Base-by-base conservation (phyloP, 2,113 vertebrate genomes). In the Scortum barcoo region DNA sequence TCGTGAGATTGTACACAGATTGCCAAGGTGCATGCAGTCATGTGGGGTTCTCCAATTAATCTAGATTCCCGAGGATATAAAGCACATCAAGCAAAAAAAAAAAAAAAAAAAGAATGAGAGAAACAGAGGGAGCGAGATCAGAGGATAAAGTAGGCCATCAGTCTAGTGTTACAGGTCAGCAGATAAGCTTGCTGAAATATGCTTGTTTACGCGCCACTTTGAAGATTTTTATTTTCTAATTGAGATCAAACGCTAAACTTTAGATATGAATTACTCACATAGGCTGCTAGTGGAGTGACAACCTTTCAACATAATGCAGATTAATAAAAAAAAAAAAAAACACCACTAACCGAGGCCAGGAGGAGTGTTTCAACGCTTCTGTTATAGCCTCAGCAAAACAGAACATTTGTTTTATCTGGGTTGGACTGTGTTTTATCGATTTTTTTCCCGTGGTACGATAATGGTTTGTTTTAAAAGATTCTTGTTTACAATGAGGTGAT, bases 11-110 rank as follows among this genome's bases (percentile, higher is more conserved):
- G 40, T 46, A 68, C 22, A 33, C 3, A 42, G 5, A 67, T 63
- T 40, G 44, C 51, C 12, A 30, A 46, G 30, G 19, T 71, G 13
- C 33, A 63, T 22, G 17, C 28, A 51, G 20, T 20, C 14, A 54
- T 70, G 30, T n/a, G 36, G 5, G 22, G 63, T 38, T 83, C 40
- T 66, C 42, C 46, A 80, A 57, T 81, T 22, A 33, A 70, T 85
- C 30, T 63, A 76, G 73, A 81, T 72, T 62, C 26, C 60, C 56
- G 22, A 77, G 24, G 36, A 86, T 80, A 84, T 84, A 46, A 70
- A 84, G 78, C 72, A 73, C 75, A 84, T 84, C 68, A 58, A 77
- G 57, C 57, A 74, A 75, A 88, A 80, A 28, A 53, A 69, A 28
- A 58, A 77, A 53, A 51, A 74, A 75, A 88, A 80, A 28, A 53